Evolutionary conservation across 2,797 vertebrate genomes (phyloP).

Genomic region (Caiman crocodilus): DNA sequence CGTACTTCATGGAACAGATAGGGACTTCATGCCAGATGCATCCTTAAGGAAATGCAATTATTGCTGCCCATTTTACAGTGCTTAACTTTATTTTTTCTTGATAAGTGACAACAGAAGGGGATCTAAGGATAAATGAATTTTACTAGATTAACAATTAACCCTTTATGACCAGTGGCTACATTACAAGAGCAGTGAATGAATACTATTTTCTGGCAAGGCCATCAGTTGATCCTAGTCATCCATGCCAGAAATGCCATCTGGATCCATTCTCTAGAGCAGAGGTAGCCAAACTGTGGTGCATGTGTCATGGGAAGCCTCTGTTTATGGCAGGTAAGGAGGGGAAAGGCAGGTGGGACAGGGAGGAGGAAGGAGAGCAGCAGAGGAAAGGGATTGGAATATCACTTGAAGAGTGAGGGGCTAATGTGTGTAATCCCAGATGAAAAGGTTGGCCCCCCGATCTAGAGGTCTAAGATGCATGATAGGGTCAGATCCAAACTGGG

Average conservation of each 20-base stretch:
- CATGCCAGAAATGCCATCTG: slow-evolving; percentile 21
- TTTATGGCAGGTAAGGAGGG: too few species aligned
- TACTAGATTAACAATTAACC: slow-evolving; percentile 61
- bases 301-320: too few species aligned
- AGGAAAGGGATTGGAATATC: too few species aligned
- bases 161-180: slow-evolving; percentile 23
- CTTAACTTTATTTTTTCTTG: slow-evolving; percentile 52
- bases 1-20: slow-evolving; percentile 76
- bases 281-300: too few species aligned
- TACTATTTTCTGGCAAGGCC: slow-evolving; percentile 26
- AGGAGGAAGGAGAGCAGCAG: too few species aligned
- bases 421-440: too few species aligned
- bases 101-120: slow-evolving; percentile 63
- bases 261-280: slow-evolving; percentile 5
- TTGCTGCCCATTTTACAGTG: slow-evolving; percentile 50
- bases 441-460: too few species aligned
- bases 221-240: background rate
- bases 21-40: slow-evolving; percentile 67
- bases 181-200: background rate
- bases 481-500: background rate
- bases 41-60: slow-evolving; percentile 82
- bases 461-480: background rate
- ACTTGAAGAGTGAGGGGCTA: too few species aligned
- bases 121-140: slow-evolving; percentile 54
- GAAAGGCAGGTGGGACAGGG: too few species aligned